Percentiles rank a stretch among this genome's conserved stretches.
Conservation (phyloP, 2,888 invertebrate species). For the Xestia sexstrigata region DNA sequence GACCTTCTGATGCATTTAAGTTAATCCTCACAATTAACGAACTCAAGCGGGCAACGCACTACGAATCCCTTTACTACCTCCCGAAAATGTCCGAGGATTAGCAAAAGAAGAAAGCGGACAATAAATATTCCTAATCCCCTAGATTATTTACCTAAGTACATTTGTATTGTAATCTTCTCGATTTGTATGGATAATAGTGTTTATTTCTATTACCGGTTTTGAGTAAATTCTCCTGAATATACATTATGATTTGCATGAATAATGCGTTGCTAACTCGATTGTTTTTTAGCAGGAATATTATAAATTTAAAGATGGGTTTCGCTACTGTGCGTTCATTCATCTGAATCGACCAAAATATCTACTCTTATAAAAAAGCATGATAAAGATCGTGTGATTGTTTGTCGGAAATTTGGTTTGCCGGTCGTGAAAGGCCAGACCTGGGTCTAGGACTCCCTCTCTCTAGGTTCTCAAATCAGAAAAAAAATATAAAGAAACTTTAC, state of each 20-base stretch:
- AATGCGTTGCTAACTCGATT: slow-evolving; percentile 22
- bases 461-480: not conserved
- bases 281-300: slow-evolving; percentile 9
- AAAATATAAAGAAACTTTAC: too few species aligned
- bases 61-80: slow-evolving; percentile 73
- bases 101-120: slow-evolving; percentile 73
- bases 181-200: slow-evolving; percentile 64
- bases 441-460: not conserved
- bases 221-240: slow-evolving; percentile 43
- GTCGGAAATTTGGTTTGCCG: not conserved
- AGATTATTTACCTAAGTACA: slow-evolving; percentile 71
- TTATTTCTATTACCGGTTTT: slow-evolving; percentile 53
- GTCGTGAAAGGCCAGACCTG: not conserved
- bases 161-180: slow-evolving; percentile 66
- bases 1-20: slow-evolving; percentile 67
- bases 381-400: not conserved
- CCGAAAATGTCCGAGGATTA: slow-evolving; percentile 74
- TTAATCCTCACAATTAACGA: slow-evolving; percentile 72
- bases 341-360: not conserved
- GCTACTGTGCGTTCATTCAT: slow-evolving; percentile 11
- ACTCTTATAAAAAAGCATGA: not conserved
- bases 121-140: slow-evolving; percentile 79
- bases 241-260: slow-evolving; percentile 40
- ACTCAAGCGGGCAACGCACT: slow-evolving; percentile 73
- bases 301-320: slow-evolving; percentile 10